Evolutionary conservation across 2,113 vertebrate genomes (phyloP), one percentile per base, ranked within the genome.

Genomic region (Miniopterus natalensis): DNA sequence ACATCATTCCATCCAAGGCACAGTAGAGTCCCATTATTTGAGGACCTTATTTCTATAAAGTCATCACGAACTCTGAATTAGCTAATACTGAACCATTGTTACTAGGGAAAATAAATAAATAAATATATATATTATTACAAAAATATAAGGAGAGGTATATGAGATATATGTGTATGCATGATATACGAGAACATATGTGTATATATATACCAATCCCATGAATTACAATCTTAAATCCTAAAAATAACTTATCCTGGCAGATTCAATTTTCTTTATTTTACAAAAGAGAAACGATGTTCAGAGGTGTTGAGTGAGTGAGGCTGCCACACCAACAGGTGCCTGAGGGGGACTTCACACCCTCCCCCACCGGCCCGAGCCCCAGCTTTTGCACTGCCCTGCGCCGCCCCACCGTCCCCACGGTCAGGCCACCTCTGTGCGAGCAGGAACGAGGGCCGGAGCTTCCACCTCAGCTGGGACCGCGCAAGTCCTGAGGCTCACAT

Each of bases 391-490:
- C 27, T 23, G 13, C 23, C 7, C 1, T 20, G 4, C 12, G 6
- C 12, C 4, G 23, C 25, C 13, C 61, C 4, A 17, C 1, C 3
- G 0, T 42, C 29, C 6, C 53, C 20, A 47, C 14, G 1, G 6
- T 70, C 29, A 23, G 27, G 70, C 23, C 29, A 25, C 59, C 84
- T 73, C 40, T n/a, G 27, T 21, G 25, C 13, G 42, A 74, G 84
- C 27, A 21, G 40, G 10, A 73, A 45, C 27, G 23, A 40, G 31
- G 42, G 15, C 8, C 40, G 61, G 70, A 6, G 45, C 8, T 61
- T 74, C 29, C 8, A 12, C 85, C 21, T 47, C 6, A 17, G 55
- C 70, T 47, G 55, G 42, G 29, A 61, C 61, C 20, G 5, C 45
- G 29, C 55, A 49, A 51, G 42, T 45, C 42, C 47, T 8, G 55